Base-by-base conservation (phyloP, 2,888 invertebrate species). In the Napeogenes sylphis region DNA sequence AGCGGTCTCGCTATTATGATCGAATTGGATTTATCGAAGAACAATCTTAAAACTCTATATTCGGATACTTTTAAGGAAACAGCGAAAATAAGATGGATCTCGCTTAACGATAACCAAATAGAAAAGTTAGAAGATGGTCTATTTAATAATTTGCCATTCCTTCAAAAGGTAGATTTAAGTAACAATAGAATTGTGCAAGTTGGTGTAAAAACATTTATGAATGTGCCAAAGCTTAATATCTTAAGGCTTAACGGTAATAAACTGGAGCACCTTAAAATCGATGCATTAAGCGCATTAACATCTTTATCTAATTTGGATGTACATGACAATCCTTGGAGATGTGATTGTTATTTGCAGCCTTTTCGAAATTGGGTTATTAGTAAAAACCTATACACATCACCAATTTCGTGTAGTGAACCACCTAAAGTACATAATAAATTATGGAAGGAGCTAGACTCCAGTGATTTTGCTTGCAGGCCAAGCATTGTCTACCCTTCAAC, bases 241-340 rank as follows among this genome's bases (percentile, higher is more conserved):
- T 91, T 97, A 21, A 92, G 93, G 68, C 85, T 98, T 65, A 93
- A 94, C 68, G 92, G 93, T 47, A 98, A 98, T 80, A 93, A 93
- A 74, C 85, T 98, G 61, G 93, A 93, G 59, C 91, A 92, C 59
- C 82, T 97, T 56, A 92, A 92, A 73, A 88, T 92, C 56, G 93
- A 94, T 65, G 92, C 94, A 5, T 92, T 96, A 63, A 91, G 92
- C 62, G 91, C 92, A 45, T 84, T 97, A 59, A 91, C 92, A 2
- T 94, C 93, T 68, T 82, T 97, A 59, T 92, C 93, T 35, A 95
- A 94, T 73, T 87, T 98, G 54, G 94, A 94, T 61, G 90, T 97
- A 1, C 93, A 94, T 68, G 93, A 94, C 66, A 98, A 98, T 79
- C 95, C 95, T 0, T 98, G 97, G 97, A 92, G 94, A 65, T 98